A percentile compares a stretch with the other conserved stretches of the same genome.
These are phyloP conservation scores for Lymantria dispar DNA, from an alignment of 2,888 invertebrate genomes.

Conservation along the genomic window DNA sequence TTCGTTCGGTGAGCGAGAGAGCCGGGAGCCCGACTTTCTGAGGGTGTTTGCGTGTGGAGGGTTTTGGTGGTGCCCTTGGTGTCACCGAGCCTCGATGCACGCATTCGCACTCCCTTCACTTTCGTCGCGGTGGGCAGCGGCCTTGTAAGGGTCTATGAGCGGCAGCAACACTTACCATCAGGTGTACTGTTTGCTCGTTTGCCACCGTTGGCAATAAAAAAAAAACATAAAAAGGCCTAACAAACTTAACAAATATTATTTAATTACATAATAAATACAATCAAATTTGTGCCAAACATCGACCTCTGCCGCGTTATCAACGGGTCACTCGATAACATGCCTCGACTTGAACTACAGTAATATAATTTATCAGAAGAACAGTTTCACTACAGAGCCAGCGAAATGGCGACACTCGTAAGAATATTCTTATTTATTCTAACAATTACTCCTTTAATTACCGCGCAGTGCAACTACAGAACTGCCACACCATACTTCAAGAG, in stretches of 20 bases:
- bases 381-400: constrained; percentile 25
- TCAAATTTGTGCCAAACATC: constrained; percentile 28
- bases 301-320: constrained; percentile 30
- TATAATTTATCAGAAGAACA: constrained; percentile 24
- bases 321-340: constrained; percentile 36
- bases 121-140: no score
- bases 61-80: no score
- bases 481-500: constrained; percentile 39
- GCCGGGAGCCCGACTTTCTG: no score
- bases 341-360: constrained; percentile 27
- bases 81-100: no score
- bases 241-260: constrained; percentile 10
- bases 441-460: constrained; percentile 26
- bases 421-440: constrained; percentile 32
- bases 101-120: no score
- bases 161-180: no score
- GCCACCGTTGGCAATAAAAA: no score
- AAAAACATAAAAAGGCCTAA: no score
- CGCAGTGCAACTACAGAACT: constrained; percentile 41
- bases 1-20: no score
- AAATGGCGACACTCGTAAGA: constrained; percentile 38
- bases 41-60: no score
- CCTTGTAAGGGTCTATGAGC: no score
- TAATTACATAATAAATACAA: constrained; percentile 16
- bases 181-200: no score